A percentile compares a stretch with the other conserved stretches of the same genome.
These are phyloP conservation scores for Anadara kagoshimensis DNA, from an alignment of 1,140 invertebrate species.

Conservation along the genomic window DNA sequence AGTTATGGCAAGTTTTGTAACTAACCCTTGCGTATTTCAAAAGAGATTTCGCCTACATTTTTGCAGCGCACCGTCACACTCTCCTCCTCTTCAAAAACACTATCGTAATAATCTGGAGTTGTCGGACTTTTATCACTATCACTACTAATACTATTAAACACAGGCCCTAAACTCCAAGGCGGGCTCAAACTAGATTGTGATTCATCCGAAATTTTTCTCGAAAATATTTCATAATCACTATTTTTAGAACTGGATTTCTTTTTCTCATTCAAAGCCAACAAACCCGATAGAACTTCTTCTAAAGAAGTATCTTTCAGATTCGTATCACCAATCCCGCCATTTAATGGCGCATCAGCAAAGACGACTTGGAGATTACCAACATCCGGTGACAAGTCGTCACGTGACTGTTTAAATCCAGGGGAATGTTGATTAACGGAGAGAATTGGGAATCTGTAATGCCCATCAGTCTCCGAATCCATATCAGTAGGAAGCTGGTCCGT, in stretches of 20 bases:
- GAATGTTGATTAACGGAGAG: conserved; percentile 20
- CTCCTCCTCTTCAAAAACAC: conserved; percentile 14
- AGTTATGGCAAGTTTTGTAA: conserved; percentile 94
- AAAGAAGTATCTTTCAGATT: conserved; percentile 17
- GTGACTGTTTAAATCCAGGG: conserved; percentile 20
- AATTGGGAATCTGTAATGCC: conserved; percentile 28
- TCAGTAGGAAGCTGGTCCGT: conserved; percentile 30
- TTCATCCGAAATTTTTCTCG: too few species aligned
- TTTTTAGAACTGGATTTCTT: too few species aligned
- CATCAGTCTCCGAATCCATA: conserved; percentile 27
- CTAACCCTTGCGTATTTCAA: conserved; percentile 73
- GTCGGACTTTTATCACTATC: too few species aligned
- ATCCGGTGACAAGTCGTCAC: conserved; percentile 4
- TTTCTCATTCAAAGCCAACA: conserved; percentile 6
- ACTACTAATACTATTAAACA: too few species aligned
- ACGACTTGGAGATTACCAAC: conserved; percentile 27
- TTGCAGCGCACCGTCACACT: background rate
- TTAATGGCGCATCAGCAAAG: conserved; percentile 22
- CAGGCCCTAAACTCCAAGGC: too few species aligned
- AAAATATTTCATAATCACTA: too few species aligned
- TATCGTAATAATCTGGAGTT: too few species aligned
- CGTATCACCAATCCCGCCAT: background rate
- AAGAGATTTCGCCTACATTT: background rate
- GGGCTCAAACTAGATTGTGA: too few species aligned
- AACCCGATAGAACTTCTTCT: conserved; percentile 38